phyloP scores from a whole-genome alignment of 2,888 invertebrate species.

The Alsophila aescularia region DNA sequence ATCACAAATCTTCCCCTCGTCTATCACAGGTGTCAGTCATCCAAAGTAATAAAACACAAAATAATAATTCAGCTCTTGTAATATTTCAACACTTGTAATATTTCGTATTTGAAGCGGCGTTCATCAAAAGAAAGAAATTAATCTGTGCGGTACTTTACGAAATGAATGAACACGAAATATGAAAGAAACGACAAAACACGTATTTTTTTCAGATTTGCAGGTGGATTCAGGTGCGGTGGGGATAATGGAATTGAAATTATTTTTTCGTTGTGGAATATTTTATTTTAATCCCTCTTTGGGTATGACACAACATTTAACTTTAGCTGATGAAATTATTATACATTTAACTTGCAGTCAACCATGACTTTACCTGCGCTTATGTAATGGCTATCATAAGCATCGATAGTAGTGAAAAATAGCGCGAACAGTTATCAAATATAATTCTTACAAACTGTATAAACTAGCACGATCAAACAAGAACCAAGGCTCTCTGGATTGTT shows the following conservation, averaged over 20 bases:
- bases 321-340: background rate
- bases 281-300: background rate
- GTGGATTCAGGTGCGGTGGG: background rate
- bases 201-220: background rate
- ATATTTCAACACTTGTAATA: conserved; percentile 10
- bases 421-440: too few species aligned
- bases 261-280: conserved; percentile 1
- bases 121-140: conserved; percentile 18
- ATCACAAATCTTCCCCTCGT: background rate
- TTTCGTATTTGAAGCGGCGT: conserved; percentile 8
- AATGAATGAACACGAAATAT: conserved; percentile 18
- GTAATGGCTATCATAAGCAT: too few species aligned
- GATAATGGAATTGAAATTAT: background rate
- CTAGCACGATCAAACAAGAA: too few species aligned
- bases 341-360: too few species aligned
- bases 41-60: background rate
- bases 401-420: too few species aligned
- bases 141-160: conserved; percentile 10
- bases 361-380: too few species aligned
- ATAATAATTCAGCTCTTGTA: background rate
- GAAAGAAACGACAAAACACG: background rate
- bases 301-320: background rate
- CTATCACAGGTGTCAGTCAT: background rate
- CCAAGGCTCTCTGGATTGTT: too few species aligned
- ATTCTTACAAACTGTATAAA: too few species aligned